Percentiles rank a stretch among this genome's conserved stretches.
Evolutionary conservation across 1,140 invertebrate species (phyloP).

Genomic region (Sogatella furcifera): DNA sequence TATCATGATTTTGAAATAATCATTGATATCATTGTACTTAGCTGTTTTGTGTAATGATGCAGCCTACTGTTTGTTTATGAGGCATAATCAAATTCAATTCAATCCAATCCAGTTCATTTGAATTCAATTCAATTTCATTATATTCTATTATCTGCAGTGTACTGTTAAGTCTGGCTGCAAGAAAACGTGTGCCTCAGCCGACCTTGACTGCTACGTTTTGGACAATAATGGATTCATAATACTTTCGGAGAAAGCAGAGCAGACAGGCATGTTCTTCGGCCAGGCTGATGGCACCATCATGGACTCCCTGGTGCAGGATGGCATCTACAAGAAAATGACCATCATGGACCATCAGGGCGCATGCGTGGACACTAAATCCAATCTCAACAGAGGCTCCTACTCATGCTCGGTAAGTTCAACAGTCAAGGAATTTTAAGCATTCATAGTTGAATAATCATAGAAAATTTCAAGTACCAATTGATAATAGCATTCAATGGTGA

Average conservation of each 20-base stretch:
- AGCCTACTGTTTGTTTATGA: no score
- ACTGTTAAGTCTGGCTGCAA: conserved; percentile 55
- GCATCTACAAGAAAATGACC: conserved; percentile 74
- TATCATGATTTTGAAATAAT: no score
- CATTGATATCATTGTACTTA: no score
- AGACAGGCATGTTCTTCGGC: conserved; percentile 83
- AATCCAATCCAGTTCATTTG: no score
- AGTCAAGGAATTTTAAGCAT: no score
- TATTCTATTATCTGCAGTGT: conserved; percentile 43
- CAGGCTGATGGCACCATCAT: conserved; percentile 92
- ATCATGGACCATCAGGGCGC: conserved; percentile 83
- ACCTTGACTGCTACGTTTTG: conserved; percentile 81
- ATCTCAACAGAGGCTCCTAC: conserved; percentile 46
- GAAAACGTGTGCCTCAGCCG: conserved; percentile 73
- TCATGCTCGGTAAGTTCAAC: not conserved
- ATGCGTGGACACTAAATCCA: conserved; percentile 64
- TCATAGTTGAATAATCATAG: no score
- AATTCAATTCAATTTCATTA: no score
- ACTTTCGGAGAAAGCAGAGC: conserved; percentile 69
- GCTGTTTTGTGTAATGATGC: no score
- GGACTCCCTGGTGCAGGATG: conserved; percentile 81
- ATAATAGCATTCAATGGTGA: no score
- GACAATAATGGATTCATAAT: conserved; percentile 93
- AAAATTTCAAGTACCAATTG: no score
- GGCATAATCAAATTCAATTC: no score